A percentile compares a stretch with the other conserved stretches of the same genome.
These are phyloP conservation scores for Lithophane socia DNA, from an alignment of 2,888 invertebrate species.

Conservation along the genomic window DNA sequence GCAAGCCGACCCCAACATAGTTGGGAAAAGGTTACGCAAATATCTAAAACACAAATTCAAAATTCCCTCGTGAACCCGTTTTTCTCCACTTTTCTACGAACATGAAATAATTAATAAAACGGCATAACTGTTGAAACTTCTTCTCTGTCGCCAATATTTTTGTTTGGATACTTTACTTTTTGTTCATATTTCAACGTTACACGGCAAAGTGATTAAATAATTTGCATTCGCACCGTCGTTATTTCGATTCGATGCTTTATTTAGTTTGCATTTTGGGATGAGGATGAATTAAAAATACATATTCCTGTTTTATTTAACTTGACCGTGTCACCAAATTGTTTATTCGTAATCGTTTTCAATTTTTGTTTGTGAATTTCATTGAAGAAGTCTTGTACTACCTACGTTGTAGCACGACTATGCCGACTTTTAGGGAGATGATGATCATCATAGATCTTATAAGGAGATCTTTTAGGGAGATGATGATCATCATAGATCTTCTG, in stretches of 20 bases:
- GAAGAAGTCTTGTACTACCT: background rate
- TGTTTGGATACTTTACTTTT: conserved; percentile 70
- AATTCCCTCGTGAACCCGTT: conserved; percentile 10
- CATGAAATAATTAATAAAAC: conserved; percentile 69
- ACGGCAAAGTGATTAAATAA: conserved; percentile 75
- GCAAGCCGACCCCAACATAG: too few relatives aligned
- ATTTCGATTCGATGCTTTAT: conserved; percentile 65
- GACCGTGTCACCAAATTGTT: conserved; percentile 33
- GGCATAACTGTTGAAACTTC: conserved; percentile 66
- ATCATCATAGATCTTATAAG: background rate
- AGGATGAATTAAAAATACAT: conserved; percentile 56
- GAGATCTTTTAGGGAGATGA: background rate
- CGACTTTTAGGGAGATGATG: background rate
- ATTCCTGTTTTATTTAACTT: conserved; percentile 51
- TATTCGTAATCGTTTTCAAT: conserved; percentile 16
- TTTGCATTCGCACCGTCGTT: conserved; percentile 70
- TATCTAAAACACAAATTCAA: background rate
- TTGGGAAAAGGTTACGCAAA: too few relatives aligned
- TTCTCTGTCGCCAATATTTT: conserved; percentile 62
- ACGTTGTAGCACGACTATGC: background rate
- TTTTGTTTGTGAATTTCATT: background rate
- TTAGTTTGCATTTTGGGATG: conserved; percentile 61
- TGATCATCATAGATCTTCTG: background rate
- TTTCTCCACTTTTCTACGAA: conserved; percentile 22
- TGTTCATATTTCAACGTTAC: conserved; percentile 64